Evolutionary conservation across 2,888 invertebrate species (phyloP), one percentile per base, ranked within the genome.

Genomic region (Heliconius hortense): DNA sequence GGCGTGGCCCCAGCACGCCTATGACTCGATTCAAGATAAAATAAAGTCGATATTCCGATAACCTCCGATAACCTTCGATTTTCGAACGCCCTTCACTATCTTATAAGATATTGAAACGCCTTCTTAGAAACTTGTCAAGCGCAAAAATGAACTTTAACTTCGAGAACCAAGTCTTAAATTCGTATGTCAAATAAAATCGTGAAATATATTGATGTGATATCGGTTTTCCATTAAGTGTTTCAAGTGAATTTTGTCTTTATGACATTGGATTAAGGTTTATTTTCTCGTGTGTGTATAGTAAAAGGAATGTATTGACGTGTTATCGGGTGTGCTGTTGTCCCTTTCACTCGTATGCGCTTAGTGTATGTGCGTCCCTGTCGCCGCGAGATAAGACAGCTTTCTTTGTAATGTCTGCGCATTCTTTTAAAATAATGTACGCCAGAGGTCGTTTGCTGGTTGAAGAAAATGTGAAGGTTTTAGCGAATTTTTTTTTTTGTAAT

Each of bases 241-340:
- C 83, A 80, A 79, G 78, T 81, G 80, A 90, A 85, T 82, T 68
- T 87, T 82, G 79, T 84, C 90, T 84, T 75, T 91, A 84, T 80
- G 10, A 1, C 60, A 0, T 21, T 0, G 4, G 1, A 1, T 72
- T 85, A 90, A 81, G 83, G 86, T 82, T 78, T 77, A 78, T 80
- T 84, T 80, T 92, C 86, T 39, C 62, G 26, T 71, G 87, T 84
- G 80, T 89, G 91, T 85, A 85, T 74, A 64, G 60, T 21, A 79
- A 80, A 88, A 89, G 93, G 90, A 94, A 94, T 91, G 94, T 94
- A 94, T 94, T 94, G 94, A 94, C 94, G 94, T 92, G 92, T 91
- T 94, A 94, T 94, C 92, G 94, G 94, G 87, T 88, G 85, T 90
- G 86, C 81, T 84, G 86, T 89, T 83, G 90, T 93, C 93, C 88